These are phyloP conservation scores for Isichthys henryi DNA, from an alignment of 2,113 vertebrate genomes.

Conservation along the genomic window DNA sequence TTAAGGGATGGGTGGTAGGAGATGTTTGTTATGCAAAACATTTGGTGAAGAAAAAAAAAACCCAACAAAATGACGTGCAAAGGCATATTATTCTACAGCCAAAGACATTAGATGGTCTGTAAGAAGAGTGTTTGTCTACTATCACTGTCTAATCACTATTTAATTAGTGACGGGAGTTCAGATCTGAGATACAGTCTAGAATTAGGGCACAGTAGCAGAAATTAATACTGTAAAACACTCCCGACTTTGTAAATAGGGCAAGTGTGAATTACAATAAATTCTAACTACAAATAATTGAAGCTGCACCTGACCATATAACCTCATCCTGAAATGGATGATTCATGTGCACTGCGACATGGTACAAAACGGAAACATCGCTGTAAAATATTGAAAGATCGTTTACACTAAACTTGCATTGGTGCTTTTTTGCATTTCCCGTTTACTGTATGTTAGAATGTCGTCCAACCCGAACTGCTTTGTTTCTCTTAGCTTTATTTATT, in stretches of 20 bases:
- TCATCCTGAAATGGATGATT: not conserved
- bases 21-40: not conserved
- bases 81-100: not conserved
- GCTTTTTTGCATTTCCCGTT: not conserved
- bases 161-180: not conserved
- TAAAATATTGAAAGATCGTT: not conserved
- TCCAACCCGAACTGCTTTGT: not conserved
- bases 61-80: not conserved
- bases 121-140: not conserved
- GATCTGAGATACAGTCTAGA: not conserved
- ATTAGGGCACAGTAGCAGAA: not conserved
- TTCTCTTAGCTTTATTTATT: not conserved
- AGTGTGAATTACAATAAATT: not conserved
- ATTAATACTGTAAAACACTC: not conserved
- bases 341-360: not conserved
- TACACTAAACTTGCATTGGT: not conserved
- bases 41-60: not conserved
- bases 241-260: not conserved
- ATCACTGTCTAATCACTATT: not conserved
- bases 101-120: not conserved
- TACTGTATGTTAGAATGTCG: not conserved
- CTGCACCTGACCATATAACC: not conserved
- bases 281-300: not conserved
- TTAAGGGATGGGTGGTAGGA: not conserved
- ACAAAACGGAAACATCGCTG: not conserved